Percentiles rank a stretch among this genome's conserved stretches.
Conservation (phyloP, 64 coral and sea anemone species). For the Trachythela sp. region DNA sequence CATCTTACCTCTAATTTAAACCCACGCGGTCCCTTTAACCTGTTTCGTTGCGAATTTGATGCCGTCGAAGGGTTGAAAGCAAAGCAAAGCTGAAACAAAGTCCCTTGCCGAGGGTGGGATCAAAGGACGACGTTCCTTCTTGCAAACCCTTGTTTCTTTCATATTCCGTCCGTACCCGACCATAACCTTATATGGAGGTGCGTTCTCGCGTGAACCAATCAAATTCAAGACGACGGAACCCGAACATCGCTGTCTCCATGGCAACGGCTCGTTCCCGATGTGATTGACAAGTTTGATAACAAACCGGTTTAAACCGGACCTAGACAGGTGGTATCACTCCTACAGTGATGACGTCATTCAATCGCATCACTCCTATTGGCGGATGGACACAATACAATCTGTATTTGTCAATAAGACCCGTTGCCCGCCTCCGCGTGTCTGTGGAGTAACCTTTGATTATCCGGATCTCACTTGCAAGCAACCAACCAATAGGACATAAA, state of each 20-base stretch:
- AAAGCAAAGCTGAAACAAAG: background rate
- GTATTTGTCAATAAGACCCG: constrained; percentile 3
- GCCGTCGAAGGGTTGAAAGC: background rate
- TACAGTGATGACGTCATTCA: background rate
- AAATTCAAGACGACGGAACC: background rate
- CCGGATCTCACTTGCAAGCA: background rate
- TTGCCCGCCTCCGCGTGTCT: constrained; percentile 8
- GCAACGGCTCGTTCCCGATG: background rate
- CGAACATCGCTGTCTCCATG: background rate
- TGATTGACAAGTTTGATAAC: constrained; percentile 32
- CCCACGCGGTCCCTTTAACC: constrained; percentile 12
- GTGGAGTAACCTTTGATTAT: background rate
- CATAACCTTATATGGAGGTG: background rate
- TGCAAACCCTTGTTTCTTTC: constrained; percentile 9
- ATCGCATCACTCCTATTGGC: constrained; percentile 6
- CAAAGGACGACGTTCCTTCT: background rate
- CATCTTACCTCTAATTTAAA: background rate
- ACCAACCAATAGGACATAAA: background rate
- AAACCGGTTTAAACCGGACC: constrained; percentile 27
- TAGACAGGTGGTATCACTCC: constrained; percentile 23
- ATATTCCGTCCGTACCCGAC: background rate
- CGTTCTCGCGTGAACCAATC: background rate
- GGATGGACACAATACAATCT: background rate
- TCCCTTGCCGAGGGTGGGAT: constrained; percentile 20
- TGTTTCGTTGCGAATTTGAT: background rate